Conservation (phyloP, 2,888 invertebrate genomes). For the Heliconius hortense region DNA sequence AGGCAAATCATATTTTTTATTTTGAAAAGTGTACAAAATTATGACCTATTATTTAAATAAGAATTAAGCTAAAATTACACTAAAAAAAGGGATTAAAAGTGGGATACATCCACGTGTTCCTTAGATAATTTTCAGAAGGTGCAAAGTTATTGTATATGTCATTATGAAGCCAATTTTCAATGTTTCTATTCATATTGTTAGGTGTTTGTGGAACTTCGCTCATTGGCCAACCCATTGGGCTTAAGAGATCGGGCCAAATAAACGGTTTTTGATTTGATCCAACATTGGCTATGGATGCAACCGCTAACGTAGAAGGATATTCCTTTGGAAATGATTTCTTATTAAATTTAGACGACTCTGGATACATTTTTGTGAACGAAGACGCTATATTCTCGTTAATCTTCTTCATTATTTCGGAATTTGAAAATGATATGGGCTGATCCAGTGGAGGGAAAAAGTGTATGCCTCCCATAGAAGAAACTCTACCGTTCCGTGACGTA, state of each 20-base stretch:
- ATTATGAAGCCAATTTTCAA: slow-evolving; percentile 48
- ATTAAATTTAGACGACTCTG: neutral
- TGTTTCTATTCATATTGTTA: slow-evolving; percentile 42
- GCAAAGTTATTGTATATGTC: slow-evolving; percentile 49
- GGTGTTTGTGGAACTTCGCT: slow-evolving; percentile 29
- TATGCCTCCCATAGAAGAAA: slow-evolving; percentile 58
- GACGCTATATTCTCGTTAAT: slow-evolving; percentile 3
- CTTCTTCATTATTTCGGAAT: neutral
- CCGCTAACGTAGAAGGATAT: slow-evolving; percentile 2
- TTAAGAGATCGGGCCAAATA: slow-evolving; percentile 44
- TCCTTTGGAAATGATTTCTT: neutral
- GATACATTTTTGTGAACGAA: slow-evolving; percentile 2
- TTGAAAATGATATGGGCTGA: slow-evolving; percentile 28
- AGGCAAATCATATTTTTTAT: neutral
- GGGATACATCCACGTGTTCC: slow-evolving; percentile 54
- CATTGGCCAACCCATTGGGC: slow-evolving; percentile 38
- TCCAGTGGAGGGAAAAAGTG: slow-evolving; percentile 52
- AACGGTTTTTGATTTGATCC: slow-evolving; percentile 42
- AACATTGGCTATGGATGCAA: neutral
- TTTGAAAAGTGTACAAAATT: neutral
- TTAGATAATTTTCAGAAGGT: slow-evolving; percentile 45
- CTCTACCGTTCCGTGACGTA: slow-evolving; percentile 59
- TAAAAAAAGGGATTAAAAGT: slow-evolving; percentile 54
- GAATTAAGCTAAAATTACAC: neutral
- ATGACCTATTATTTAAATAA: no score